Conservation (phyloP, 2,113 vertebrate species). For the Oreochromis spilurus region DNA sequence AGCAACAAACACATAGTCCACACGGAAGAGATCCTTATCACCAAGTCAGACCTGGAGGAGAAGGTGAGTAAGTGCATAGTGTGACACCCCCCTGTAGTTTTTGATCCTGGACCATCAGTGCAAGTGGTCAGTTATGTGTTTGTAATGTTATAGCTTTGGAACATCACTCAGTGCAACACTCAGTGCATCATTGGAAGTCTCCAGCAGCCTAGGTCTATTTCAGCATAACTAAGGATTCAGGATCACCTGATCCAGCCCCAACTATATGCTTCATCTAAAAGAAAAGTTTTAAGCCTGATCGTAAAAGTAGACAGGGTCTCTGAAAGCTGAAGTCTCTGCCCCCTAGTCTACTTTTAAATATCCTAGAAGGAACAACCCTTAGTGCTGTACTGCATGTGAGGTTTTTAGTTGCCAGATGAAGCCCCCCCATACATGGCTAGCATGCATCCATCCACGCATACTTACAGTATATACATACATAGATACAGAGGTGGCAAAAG, state of each 20-base stretch:
- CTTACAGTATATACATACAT: not conserved
- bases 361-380: not conserved
- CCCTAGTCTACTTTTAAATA: not conserved
- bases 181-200: not conserved
- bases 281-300: not conserved
- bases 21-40: slow-evolving; percentile 88
- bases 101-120: not conserved
- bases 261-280: not conserved
- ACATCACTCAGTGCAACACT: not conserved
- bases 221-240: not conserved
- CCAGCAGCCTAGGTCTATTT: not conserved
- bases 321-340: not conserved
- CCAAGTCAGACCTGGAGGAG: slow-evolving; percentile 86
- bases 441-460: not conserved
- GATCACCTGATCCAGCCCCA: not conserved
- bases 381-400: not conserved
- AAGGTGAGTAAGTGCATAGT: slow-evolving; percentile 67
- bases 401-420: not conserved
- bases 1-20: slow-evolving; percentile 74
- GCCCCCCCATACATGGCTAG: not conserved
- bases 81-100: accelerated
- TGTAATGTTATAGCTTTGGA: not conserved
- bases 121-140: accelerated
- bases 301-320: not conserved
- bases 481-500: not conserved